These are phyloP conservation scores for Yasuhikotakia modesta DNA, from an alignment of 2,797 vertebrate genomes.

Conservation along the genomic window DNA sequence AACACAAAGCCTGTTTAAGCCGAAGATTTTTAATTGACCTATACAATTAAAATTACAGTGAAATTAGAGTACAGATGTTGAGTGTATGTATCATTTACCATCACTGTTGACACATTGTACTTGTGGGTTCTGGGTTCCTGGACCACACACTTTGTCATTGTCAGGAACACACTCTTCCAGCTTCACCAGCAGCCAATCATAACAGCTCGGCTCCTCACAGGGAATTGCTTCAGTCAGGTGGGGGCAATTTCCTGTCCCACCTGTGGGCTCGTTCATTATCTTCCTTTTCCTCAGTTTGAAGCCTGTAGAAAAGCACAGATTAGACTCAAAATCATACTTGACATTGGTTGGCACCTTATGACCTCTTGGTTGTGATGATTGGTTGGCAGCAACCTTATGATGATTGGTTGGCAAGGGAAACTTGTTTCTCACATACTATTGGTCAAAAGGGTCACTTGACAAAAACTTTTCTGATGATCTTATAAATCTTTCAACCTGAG, in stretches of 20 bases:
- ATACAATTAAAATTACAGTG: constrained; percentile 1
- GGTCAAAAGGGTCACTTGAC: too few relatives aligned
- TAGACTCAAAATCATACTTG: constrained; percentile 37
- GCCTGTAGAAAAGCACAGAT: constrained; percentile 72
- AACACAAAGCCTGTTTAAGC: constrained; percentile 35
- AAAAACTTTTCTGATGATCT: too few relatives aligned
- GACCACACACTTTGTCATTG: constrained; percentile 86
- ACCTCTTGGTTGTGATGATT: too few relatives aligned
- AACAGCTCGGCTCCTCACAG: constrained; percentile 94
- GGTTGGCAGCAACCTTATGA: too few relatives aligned
- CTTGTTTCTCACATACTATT: too few relatives aligned
- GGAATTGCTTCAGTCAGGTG: constrained; percentile 93
- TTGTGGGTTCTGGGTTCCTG: constrained; percentile 87
- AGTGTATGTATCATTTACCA: constrained; percentile 73
- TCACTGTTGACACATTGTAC: constrained; percentile 92
- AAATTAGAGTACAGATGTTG: neutral
- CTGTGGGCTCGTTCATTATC: constrained; percentile 86
- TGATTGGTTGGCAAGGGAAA: too few relatives aligned
- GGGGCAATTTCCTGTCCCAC: constrained; percentile 87
- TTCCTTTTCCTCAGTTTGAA: constrained; percentile 92
- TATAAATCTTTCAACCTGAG: too few relatives aligned
- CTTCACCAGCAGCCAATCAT: constrained; percentile 85
- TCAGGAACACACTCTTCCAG: constrained; percentile 90
- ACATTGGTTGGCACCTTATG: too few relatives aligned
- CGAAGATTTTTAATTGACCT: constrained; percentile 34